Percentiles rank a stretch among this genome's conserved stretches.
Conservation (phyloP, 2,797 vertebrate species). For the Takifugu rubripes region DNA sequence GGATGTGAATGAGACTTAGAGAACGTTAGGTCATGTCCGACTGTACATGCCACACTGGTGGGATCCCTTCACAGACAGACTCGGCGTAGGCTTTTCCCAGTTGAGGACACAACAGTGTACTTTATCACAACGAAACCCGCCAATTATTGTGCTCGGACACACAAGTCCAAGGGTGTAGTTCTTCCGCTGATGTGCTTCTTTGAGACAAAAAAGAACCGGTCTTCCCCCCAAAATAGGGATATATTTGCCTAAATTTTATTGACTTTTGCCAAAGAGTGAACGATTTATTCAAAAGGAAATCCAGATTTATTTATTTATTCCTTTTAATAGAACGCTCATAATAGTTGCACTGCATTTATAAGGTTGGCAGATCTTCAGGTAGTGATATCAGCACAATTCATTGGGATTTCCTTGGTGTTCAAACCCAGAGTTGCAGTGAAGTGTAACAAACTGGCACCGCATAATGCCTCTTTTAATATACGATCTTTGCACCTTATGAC, state of each 20-base stretch:
- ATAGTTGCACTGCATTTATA: slow-evolving; percentile 80
- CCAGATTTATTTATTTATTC: slow-evolving; percentile 2
- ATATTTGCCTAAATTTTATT: slow-evolving; percentile 65
- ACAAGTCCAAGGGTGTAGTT: slow-evolving; percentile 48
- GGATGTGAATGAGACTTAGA: slow-evolving; percentile 29
- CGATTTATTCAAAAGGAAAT: slow-evolving; percentile 65
- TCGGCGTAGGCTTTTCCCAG: slow-evolving; percentile 34
- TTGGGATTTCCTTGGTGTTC: slow-evolving; percentile 52
- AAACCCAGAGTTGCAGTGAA: slow-evolving; percentile 62
- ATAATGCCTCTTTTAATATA: slow-evolving; percentile 74
- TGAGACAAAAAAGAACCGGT: slow-evolving; percentile 58
- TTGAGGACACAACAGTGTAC: slow-evolving; percentile 32
- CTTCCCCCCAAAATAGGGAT: slow-evolving; percentile 62
- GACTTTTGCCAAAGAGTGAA: slow-evolving; percentile 80
- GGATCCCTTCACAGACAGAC: slow-evolving; percentile 25
- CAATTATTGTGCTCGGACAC: slow-evolving; percentile 22
- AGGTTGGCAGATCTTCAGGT: slow-evolving; percentile 90
- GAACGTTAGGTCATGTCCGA: slow-evolving; percentile 19
- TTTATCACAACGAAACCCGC: slow-evolving; percentile 43
- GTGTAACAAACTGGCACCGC: slow-evolving; percentile 69
- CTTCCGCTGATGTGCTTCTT: slow-evolving; percentile 59
- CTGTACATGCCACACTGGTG: slow-evolving; percentile 27
- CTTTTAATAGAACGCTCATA: slow-evolving; percentile 58
- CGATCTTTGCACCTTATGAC: slow-evolving; percentile 81
- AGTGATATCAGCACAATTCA: slow-evolving; percentile 90